Evolutionary conservation across 2,888 invertebrate species (phyloP), one percentile per base, ranked within the genome.

Genomic region (Lepidochitona cinerea): DNA sequence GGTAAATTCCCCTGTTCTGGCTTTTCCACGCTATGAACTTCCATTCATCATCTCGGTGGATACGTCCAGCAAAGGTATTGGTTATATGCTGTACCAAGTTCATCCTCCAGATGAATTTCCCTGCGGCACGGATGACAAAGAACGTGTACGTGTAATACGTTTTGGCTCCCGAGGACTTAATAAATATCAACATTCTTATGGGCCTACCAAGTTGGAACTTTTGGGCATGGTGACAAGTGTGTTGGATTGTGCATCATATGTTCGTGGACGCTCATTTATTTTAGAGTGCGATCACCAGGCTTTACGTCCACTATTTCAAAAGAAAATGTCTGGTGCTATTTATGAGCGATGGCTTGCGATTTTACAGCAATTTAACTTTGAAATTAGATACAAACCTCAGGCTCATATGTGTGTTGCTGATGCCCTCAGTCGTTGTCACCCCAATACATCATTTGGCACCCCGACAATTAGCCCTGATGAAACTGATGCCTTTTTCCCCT

Each of bases 1-100:
- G 9, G n/a, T 68, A 4, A 68, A 35, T 37, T 72, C 72, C 5
- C 33, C 53, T n/a, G 68, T 64, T 37, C 68, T 72, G 59, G 54
- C 72, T 18, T 72, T 72, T 68, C 59, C 68, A 23, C 5, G 59
- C 9, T 72, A 68, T 72, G 72, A 72, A 29, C 18, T 68, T 3
- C 68, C 68, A 14, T 72, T 72, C 32, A 35, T 32, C 23, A 12
- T 72, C 9, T 54, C 67, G 23, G 72, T 72, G 18, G 72, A 72
- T 59, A 68, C 37, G 18, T 68, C 68, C 18, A 54, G 68, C 33
- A 33, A 54, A 14, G 72, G 68, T 26, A 72, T 72, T 37, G 54
- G 68, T 12, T 72, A 36, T 29, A 29, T 65, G 32, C 66, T 32
- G 33, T 52, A 66, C 35, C 66, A 66, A 36, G 14, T 12, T 35